These are phyloP conservation scores for Calidris pygmaea DNA, from an alignment of 2,113 vertebrate species.

Conservation along the genomic window DNA sequence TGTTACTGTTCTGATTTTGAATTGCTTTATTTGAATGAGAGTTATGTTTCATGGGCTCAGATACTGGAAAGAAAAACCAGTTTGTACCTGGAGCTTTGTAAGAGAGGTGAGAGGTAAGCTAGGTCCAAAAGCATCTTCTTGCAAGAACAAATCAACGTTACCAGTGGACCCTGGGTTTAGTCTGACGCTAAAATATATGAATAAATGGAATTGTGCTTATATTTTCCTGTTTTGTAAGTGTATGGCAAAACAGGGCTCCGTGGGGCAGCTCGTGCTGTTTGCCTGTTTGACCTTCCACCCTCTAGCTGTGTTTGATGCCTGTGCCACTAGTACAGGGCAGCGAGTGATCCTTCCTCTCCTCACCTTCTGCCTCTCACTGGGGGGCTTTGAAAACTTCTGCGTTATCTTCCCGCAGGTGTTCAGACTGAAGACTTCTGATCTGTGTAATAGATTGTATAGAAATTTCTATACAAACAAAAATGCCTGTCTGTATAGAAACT, in stretches of 20 bases:
- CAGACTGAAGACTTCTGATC: neutral
- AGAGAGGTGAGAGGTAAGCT: neutral
- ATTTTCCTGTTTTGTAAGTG: neutral
- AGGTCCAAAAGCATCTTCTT: neutral
- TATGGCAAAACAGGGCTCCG: accelerated
- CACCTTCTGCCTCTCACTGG: neutral
- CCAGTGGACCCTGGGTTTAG: neutral
- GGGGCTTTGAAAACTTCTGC: neutral
- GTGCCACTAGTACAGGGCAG: neutral
- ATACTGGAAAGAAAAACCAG: neutral
- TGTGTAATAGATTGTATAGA: neutral
- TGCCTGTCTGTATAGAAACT: neutral
- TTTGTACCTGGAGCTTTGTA: neutral
- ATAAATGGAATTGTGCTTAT: neutral
- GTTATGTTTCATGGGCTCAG: neutral
- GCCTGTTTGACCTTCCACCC: neutral
- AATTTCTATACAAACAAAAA: too few species aligned
- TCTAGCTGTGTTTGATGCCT: neutral
- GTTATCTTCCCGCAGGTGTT: neutral
- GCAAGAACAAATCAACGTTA: neutral
- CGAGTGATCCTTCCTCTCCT: neutral
- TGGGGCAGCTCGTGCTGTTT: neutral
- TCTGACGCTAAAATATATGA: neutral
- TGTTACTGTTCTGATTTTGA: neutral
- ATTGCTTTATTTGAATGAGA: neutral